These are phyloP conservation scores for Theonella swinhoei DNA, from an alignment of 37 sponge, comb jelly and placozoan genomes.

Conservation along the genomic window DNA sequence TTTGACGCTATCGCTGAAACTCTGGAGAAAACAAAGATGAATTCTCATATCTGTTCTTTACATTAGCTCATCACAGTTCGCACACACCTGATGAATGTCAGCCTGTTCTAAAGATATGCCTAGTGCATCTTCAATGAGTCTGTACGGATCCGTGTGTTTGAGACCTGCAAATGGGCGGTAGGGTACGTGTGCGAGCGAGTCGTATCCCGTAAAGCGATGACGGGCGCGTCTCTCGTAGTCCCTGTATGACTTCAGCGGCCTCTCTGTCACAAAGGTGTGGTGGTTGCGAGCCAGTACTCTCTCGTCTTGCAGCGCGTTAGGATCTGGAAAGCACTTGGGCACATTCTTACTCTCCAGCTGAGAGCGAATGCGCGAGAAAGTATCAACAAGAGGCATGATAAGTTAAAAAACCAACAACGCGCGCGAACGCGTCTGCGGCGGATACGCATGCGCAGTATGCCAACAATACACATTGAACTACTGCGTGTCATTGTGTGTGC, in stretches of 20 bases:
- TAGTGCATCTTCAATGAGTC: slow-evolving; percentile 21
- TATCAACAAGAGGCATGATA: background rate
- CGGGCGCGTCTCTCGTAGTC: slow-evolving; percentile 35
- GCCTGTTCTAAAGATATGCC: background rate
- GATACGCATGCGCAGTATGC: no score
- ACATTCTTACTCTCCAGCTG: background rate
- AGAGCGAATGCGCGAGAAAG: background rate
- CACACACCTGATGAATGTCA: no score
- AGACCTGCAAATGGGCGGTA: slow-evolving; percentile 48
- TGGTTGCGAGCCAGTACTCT: slow-evolving; percentile 31
- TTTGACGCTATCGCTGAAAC: background rate
- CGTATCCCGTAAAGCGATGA: slow-evolving; percentile 32
- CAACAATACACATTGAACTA: no score
- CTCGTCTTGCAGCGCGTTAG: no score
- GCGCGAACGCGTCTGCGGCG: no score
- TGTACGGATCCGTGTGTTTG: slow-evolving; percentile 38
- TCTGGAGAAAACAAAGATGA: background rate
- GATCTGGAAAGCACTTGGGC: background rate
- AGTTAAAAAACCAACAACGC: background rate
- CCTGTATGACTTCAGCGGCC: slow-evolving; percentile 17
- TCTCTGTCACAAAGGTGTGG: slow-evolving; percentile 15
- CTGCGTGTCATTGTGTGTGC: no score
- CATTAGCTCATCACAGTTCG: no score
- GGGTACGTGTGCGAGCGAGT: slow-evolving; percentile 29
- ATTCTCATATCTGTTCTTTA: no score